Evolutionary conservation across 2,888 invertebrate genomes (phyloP), one percentile per base, ranked within the genome.

Genomic region (Epiperipatus broadwayi): DNA sequence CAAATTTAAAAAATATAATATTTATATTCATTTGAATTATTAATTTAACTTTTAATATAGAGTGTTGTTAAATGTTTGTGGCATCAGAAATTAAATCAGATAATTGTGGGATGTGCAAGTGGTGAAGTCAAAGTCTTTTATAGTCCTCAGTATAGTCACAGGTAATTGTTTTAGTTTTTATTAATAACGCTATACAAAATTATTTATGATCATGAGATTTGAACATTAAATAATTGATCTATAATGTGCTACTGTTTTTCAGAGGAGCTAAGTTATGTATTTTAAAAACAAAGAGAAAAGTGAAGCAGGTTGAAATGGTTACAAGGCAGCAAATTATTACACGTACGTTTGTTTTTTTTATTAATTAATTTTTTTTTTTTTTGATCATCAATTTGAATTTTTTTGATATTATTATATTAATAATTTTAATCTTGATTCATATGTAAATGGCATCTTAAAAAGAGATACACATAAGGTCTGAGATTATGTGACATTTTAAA

Each of bases 51-150:
- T 35, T 45, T n/a, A n/a, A 5, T 7, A n/a, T 49, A 63, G 56
- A 63, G 65, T 47, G 73, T 85, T 0, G 80, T 95, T 1, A 79
- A 89, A 54, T 72, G 77, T 0, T 58, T 80, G 1, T 97, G 97
- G 97, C 95, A 97, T 61, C 81, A 95, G 0, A 84, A 87, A 56
- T 61, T 97, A n/a, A 95, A 97, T 55, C 97, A 97, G 57, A 73
- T 97, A 29, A 80, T 93, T 45, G 74, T 84, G 0, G 83, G 89
- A 0, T 80, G 83, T 48, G 85, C 85, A 0, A 81, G 87, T 55
- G 95, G 95, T 0, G 65, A 71, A 0, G 75, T 87, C 0, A 83
- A 84, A 51, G 76, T 87, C 39, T 85, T 77, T 54, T 99, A 91
- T 50, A 91, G 93, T 53, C 75, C 78, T 1, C 72, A 75, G 41